Evolutionary conservation across 2,113 vertebrate species (phyloP).

Genomic region (Tenrec ecaudatus): DNA sequence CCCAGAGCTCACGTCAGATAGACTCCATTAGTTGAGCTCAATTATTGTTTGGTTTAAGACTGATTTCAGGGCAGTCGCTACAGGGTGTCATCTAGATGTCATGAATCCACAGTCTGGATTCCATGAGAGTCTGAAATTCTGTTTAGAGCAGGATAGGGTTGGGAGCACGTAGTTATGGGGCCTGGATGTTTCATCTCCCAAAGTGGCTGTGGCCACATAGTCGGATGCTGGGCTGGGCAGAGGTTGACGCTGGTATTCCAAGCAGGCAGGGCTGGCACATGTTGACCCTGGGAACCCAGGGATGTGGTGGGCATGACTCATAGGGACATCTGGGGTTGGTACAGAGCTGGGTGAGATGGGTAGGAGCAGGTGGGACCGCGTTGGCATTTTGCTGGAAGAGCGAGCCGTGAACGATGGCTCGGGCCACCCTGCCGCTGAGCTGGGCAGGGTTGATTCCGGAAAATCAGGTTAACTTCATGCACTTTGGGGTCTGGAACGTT

Average conservation of each 20-base stretch:
- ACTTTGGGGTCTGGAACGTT: not conserved
- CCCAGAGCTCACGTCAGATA: not conserved
- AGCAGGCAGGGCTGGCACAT: constrained; percentile 33
- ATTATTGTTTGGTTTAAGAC: not conserved
- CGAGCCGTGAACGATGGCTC: not conserved
- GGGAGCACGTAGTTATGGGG: not conserved
- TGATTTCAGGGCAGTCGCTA: not conserved
- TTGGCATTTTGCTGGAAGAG: not conserved
- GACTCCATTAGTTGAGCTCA: not conserved
- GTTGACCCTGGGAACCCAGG: constrained; percentile 26
- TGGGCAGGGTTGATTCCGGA: not conserved
- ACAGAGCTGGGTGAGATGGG: constrained; percentile 40
- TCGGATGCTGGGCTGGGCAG: not conserved
- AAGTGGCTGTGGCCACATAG: not conserved
- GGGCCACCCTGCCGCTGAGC: not conserved
- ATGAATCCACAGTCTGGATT: not conserved
- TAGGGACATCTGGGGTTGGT: constrained; percentile 61
- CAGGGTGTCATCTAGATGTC: not conserved
- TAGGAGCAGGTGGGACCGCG: constrained; percentile 70
- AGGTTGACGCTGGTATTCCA: constrained; percentile 19
- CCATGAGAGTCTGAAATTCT: not conserved
- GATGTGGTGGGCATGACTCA: constrained; percentile 68
- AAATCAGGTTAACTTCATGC: not conserved
- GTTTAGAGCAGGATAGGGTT: not conserved
- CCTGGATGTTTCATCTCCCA: not conserved